These are phyloP conservation scores for Chaetodon trifasciatus DNA, from an alignment of 2,797 vertebrate genomes.

Conservation along the genomic window DNA sequence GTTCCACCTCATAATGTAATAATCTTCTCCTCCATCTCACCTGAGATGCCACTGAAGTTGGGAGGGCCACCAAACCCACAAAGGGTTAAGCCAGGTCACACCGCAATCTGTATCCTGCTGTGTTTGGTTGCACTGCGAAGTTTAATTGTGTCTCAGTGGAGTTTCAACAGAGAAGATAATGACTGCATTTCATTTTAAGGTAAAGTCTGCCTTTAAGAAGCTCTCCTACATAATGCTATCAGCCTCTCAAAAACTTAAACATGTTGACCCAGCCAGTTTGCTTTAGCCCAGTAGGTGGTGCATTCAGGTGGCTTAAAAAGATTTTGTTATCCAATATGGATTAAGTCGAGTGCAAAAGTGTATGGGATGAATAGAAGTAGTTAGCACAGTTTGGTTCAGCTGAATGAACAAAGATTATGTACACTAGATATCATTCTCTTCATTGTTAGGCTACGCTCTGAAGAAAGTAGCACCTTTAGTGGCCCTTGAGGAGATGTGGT, in stretches of 20 bases:
- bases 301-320: conserved; percentile 36
- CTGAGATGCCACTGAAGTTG: not conserved
- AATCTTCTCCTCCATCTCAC: not conserved
- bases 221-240: conserved; percentile 32
- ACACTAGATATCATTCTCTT: conserved; percentile 52
- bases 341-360: conserved; percentile 43
- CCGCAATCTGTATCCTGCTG: conserved; percentile 1
- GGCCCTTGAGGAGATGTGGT: conserved; percentile 48
- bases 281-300: conserved; percentile 17
- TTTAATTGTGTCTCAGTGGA: not conserved
- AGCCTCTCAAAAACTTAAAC: conserved; percentile 21
- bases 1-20: not conserved
- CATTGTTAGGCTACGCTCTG: conserved; percentile 42
- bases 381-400: conserved; percentile 15
- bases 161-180: conserved; percentile 4
- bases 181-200: conserved; percentile 4
- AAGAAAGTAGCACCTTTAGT: conserved; percentile 50
- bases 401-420: conserved; percentile 61
- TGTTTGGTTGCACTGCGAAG: conserved; percentile 5
- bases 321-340: conserved; percentile 51
- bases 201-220: conserved; percentile 8
- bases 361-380: conserved; percentile 42
- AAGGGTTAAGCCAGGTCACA: not conserved
- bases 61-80: not conserved
- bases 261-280: conserved; percentile 29